Evolutionary conservation across 2,888 invertebrate species (phyloP), one percentile per base, ranked within the genome.

Genomic region (Sturmia bella): DNA sequence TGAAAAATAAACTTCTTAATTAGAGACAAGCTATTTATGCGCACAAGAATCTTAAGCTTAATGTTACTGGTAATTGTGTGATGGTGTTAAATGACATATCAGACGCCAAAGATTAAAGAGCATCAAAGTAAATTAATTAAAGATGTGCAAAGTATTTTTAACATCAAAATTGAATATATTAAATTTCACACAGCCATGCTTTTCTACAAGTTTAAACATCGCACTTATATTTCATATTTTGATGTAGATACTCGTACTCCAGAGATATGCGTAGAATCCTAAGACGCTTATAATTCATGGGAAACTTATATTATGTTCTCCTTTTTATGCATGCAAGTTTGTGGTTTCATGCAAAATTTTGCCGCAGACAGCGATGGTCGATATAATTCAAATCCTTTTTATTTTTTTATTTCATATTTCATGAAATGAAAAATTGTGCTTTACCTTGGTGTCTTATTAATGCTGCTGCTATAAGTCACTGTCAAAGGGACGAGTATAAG

Each of bases 81-180:
- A 7, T 32, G 32, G 32, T 32, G 32, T 7, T 6, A 32, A 32
- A 7, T 32, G 32, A 32, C 5, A 32, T 7, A 32, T 32, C 9
- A 7, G 73, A 74, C 63, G 45, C 17, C 48, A 17, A 73, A 76
- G 83, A 81, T 80, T 77, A 82, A 48, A 80, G 78, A 43, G 64
- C 73, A 83, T 82, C 82, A 75, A 78, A 84, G 82, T 83, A 83
- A 83, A 82, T 83, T 82, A 84, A 83, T 84, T 83, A 83, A 73
- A 68, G 69, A 80, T 82, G 77, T 77, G 69, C 69, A 39, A 66
- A 61, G 52, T 66, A 11, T 59, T 27, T 54, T 39, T 19, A 27
- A 79, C 48, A 5, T 6, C 54, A 59, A 3, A 45, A 15, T 57
- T 52, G 41, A 73, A 48, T 72, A 45, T 61, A 68, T 68, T 76